Conservation (phyloP, 2,113 vertebrate species). For the Epinephelus moara region DNA sequence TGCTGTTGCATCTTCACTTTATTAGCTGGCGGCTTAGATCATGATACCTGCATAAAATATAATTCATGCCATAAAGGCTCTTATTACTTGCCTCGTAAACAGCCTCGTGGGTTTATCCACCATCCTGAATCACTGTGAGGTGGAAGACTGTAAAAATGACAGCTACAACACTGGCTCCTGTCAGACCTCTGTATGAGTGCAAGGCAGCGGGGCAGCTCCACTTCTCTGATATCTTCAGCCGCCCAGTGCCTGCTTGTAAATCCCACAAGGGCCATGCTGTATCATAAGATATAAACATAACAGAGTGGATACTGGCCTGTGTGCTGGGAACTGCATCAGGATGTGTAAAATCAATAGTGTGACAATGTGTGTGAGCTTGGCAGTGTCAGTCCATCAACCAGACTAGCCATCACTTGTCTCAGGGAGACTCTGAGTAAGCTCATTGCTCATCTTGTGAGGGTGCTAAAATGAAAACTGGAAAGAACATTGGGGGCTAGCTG, state of each 20-base stretch:
- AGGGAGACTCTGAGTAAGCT: constrained; percentile 5
- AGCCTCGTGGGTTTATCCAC: not conserved
- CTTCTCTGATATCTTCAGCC: constrained; percentile 40
- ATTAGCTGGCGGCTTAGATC: not conserved
- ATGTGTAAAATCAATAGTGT: constrained; percentile 58
- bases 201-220: constrained; percentile 33
- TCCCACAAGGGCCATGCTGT: constrained; percentile 42
- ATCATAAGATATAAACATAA: constrained; percentile 58
- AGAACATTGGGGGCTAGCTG: not conserved
- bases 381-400: constrained; percentile 22
- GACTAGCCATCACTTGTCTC: constrained; percentile 6
- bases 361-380: constrained; percentile 29
- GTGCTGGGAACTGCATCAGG: constrained; percentile 17
- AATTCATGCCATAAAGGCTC: constrained; percentile 21
- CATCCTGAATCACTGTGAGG: constrained; percentile 23
- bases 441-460: not conserved
- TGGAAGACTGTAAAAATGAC: constrained; percentile 37
- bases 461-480: not conserved
- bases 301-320: constrained; percentile 20
- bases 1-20: constrained; percentile 2
- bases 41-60: not conserved
- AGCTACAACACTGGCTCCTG: constrained; percentile 18
- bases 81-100: constrained; percentile 20
- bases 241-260: constrained; percentile 33
- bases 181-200: constrained; percentile 41